Evolutionary conservation across 2,797 vertebrate genomes (phyloP).

Genomic region (Squalus acanthias): DNA sequence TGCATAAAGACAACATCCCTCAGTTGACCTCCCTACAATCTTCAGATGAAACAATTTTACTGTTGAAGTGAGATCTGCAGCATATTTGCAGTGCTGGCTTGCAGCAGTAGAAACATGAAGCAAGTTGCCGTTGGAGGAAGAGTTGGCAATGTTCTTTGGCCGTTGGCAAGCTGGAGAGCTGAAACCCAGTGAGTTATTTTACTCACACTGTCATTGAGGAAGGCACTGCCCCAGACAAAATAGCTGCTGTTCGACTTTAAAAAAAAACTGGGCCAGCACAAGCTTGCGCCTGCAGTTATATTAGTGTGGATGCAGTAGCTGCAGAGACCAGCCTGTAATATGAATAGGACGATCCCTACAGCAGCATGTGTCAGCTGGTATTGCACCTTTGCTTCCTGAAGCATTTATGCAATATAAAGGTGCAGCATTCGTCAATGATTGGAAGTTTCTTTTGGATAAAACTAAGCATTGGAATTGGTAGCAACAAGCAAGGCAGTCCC

Average conservation of each 20-base stretch:
- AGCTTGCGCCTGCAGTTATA: not conserved
- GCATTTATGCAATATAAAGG: not conserved
- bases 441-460: not conserved
- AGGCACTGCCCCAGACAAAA: not conserved
- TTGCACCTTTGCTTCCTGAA: not conserved
- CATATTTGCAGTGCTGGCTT: not conserved
- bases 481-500: not conserved
- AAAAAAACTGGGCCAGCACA: not conserved
- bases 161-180: not conserved
- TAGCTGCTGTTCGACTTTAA: not conserved
- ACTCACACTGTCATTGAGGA: not conserved
- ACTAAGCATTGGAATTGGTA: not conserved
- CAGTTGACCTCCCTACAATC: not conserved
- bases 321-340: not conserved
- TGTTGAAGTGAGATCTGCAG: not conserved
- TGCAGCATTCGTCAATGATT: not conserved
- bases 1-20: not conserved
- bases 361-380: not conserved
- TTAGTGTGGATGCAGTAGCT: not conserved
- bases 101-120: not conserved
- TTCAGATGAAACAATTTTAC: not conserved
- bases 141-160: not conserved
- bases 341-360: not conserved
- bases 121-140: not conserved
- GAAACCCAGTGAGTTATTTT: not conserved